phyloP scores from a whole-genome alignment of 2,797 vertebrate genomes.

The Falco naumanni region DNA sequence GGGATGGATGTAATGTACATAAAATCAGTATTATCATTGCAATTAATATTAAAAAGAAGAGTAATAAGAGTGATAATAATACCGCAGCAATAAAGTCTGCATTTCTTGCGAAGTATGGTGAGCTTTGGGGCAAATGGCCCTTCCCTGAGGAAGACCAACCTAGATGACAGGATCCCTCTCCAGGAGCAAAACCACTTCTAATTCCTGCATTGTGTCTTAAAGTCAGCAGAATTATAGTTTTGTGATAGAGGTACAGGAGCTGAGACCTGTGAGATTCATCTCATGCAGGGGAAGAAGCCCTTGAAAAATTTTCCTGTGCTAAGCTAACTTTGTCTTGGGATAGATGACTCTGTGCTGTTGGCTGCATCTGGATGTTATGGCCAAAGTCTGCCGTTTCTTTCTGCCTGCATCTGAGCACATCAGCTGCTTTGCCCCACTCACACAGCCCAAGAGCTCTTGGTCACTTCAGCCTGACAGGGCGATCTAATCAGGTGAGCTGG shows the following conservation, averaged over 20 bases:
- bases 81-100: neutral
- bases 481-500: neutral
- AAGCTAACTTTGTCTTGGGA: neutral
- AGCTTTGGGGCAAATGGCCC: neutral
- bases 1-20: neutral
- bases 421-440: neutral
- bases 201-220: neutral
- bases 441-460: neutral
- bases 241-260: neutral
- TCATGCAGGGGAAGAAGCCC: neutral
- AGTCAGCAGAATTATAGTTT: neutral
- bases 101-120: neutral
- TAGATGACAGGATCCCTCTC: neutral
- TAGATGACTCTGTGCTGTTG: neutral
- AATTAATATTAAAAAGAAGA: constrained; percentile 23
- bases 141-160: neutral
- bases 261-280: neutral
- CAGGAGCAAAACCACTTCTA: neutral
- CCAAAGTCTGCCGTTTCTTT: neutral
- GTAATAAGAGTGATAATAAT: neutral
- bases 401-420: neutral
- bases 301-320: neutral
- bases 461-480: neutral
- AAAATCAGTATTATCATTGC: constrained; percentile 1
- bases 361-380: neutral